Evolutionary conservation across 2,797 vertebrate genomes (phyloP), one percentile per base, ranked within the genome.

Genomic region (Sus cebifrons): DNA sequence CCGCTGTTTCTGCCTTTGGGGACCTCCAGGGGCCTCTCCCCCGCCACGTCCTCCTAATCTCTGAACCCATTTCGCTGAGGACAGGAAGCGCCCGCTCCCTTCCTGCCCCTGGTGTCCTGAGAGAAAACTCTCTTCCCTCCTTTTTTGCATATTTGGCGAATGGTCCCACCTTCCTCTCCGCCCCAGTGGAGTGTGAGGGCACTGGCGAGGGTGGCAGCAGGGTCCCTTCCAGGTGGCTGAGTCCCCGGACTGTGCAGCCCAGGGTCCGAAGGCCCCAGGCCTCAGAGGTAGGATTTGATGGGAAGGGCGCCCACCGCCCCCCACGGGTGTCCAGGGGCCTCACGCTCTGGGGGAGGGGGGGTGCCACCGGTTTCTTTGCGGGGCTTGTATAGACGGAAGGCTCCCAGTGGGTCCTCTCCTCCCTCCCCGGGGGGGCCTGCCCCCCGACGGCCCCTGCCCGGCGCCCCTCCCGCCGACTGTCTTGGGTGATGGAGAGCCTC

Each of bases 121-220:
- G 74, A 97, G 92, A 96, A 96, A 89, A 58, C 77, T 3, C 78
- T 93, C 97, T 97, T 96, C 97, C 94, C 96, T 97, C 96, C 96
- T 81, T 92, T 94, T 98, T 98, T 97, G 97, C 97, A 97, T 98
- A 98, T 93, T 78, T 96, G 95, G 96, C 52, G 3, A 58, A 54
- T 44, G 73, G 96, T 75, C 52, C 97, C 96, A 96, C 95, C 95
- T 97, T 95, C n/a, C 96, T 97, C 87, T 82, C 89, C 32, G 74
- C 92, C 89, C 71, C 79, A 60, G 95, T 44, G 91, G 75, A 90
- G 73, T 49, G 88, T 62, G 89, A 78, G 95, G 95, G 82, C 85
- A 1, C 65, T 52, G 18, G 90, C 6, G 18, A 83, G 62, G 52
- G 87, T 36, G 78, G 52, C 2, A 18, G 27, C 82, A 52, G 89